phyloP scores from a whole-genome alignment of 2,797 vertebrate genomes.

The Dermochelys coriacea region DNA sequence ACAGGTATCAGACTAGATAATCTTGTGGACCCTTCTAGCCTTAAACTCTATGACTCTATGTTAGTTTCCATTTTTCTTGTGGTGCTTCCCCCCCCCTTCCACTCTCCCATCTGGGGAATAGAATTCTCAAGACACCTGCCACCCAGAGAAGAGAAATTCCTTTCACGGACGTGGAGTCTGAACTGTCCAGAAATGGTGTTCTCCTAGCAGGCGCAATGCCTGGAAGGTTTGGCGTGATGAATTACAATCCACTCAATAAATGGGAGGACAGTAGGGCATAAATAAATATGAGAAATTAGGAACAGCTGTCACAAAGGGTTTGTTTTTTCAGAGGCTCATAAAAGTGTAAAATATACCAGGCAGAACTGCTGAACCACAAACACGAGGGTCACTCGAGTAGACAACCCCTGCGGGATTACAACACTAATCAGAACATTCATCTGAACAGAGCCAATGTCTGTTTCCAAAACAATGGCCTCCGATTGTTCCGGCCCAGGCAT shows the following conservation, averaged over 20 bases:
- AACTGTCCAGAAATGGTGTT: not conserved
- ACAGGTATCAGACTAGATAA: not conserved
- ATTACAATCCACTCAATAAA: not conserved
- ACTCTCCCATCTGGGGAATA: not conserved
- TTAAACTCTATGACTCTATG: not conserved
- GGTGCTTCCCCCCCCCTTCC: not conserved
- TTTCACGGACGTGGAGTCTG: not conserved
- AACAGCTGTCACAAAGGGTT: not conserved
- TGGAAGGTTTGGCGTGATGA: not conserved
- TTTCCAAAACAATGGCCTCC: not conserved
- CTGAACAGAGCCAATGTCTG: not conserved
- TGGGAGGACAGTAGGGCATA: not conserved
- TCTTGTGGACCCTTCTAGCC: not conserved
- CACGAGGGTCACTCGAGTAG: not conserved
- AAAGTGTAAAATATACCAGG: not conserved
- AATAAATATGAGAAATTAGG: slow-evolving; percentile 3
- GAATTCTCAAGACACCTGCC: not conserved
- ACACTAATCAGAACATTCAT: not conserved
- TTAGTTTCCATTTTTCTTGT: not conserved
- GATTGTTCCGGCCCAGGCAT: not conserved
- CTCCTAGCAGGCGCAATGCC: not conserved
- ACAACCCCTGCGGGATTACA: not conserved
- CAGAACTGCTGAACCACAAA: not conserved
- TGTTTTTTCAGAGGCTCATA: not conserved
- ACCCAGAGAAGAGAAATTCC: not conserved